Evolutionary conservation across 1,140 invertebrate genomes (phyloP), one percentile per base, ranked within the genome.

Genomic region (Drosophila paulistorum): DNA sequence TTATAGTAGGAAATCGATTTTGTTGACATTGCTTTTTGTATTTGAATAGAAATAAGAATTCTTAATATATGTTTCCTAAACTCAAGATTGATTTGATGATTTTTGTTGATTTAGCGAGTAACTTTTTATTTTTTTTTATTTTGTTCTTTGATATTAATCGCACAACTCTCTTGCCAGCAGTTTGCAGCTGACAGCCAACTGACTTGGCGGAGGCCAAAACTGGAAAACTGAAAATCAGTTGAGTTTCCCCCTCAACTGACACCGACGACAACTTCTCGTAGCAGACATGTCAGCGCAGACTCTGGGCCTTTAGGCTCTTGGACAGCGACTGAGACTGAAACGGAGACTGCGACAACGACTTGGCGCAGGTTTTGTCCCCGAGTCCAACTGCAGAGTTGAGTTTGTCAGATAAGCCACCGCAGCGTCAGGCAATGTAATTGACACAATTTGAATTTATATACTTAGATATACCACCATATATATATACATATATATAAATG

Each of bases 381-480:
- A 72, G 70, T 78, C 26, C 61, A 54, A 65, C 75, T 69, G 65
- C 65, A 55, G 45, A 51, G 65, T 64, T 74, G 59, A 63, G 75
- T 77, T 78, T 78, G 75, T 78, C 74, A 77, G 74, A 70, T 65
- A 68, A 65, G 71, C 63, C 48, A 54, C 63, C 73, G 77, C 79
- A 64, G 80, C 84, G 61, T 59, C 57, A 59, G 14, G 83, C 70
- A 67, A 87, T 77, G 82, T 87, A 87, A 87, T 89, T 89, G 84
- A 87, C 84, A 87, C 84, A 87, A 87, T 87, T 87, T 87, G 80
- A 87, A 87, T 87, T 87, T 89, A 87, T 87, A 85, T 81, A 70
- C 71, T 66, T 58, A 70, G 64, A 55, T 60, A 63, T 39, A 65
- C 30, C 30, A 6, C 6, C 51, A 70, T 54, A 61, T 14, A 48